Evolutionary conservation across 2,797 vertebrate genomes (phyloP), one percentile per base, ranked within the genome.

Genomic region (Spinus olivaceus): DNA sequence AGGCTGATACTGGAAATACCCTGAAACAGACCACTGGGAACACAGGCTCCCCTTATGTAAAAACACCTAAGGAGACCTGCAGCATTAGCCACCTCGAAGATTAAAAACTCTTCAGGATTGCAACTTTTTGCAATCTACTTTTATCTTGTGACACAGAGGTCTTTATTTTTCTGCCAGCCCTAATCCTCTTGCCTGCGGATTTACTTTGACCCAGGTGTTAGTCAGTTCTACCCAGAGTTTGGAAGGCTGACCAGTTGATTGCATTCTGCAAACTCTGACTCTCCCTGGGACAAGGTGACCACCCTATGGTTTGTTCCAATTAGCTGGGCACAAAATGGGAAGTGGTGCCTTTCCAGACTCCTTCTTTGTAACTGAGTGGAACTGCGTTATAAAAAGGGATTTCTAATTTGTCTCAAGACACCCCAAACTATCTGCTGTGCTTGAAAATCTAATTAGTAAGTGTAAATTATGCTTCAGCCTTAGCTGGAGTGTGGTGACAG

Each of bases 121-220:
- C 37, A 78, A 27, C 35, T 78, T 92, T 94, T 74, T 92, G 63
- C 66, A 65, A 76, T 76, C 70, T 63, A 63, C 73, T 88, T 92
- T 78, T 79, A 72, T 61, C 60, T 79, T 5, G 4, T 9, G 8
- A 88, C 80, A 94, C 28, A 73, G 83, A 65, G 42, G 39, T 87
- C 71, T 88, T 91, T 67, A 65, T 67, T 91, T 87, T 92, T 46
- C 83, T 77, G 21, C 53, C 60, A 81, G 64, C 33, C 81, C 76
- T 96, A 92, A 86, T 91, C 87, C 86, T 79, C 94, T 91, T 91
- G 72, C 35, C 49, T 60, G 39, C 0, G 3, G 89, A 93, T 91
- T 94, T 94, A 84, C 66, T 25, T 60, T 91, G 87, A 81, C 60
- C 49, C 86, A 91, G 78, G 94, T 41, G 66, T 66, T 77, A 81